A percentile compares a stretch with the other conserved stretches of the same genome.
Evolutionary conservation across 2,888 invertebrate species (phyloP).

Genomic region (Tolmerus cingulatus): DNA sequence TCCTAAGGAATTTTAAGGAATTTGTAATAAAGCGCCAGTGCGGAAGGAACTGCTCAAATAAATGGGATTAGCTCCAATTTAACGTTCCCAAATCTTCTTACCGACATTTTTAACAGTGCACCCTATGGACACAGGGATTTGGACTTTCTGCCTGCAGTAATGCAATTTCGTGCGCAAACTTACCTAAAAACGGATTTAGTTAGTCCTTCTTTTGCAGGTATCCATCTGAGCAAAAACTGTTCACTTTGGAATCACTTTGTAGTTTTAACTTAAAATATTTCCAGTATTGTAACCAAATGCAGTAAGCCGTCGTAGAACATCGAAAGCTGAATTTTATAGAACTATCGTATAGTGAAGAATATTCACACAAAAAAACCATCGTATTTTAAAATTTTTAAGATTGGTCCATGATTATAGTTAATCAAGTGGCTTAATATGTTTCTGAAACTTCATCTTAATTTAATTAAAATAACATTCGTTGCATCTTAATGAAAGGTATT

Average conservation of each 20-base stretch:
- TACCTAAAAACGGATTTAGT: neutral
- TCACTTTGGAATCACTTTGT: neutral
- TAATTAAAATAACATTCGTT: too few species aligned
- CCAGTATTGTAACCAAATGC: too few species aligned
- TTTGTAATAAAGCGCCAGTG: slow-evolving; percentile 2
- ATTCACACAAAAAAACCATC: too few species aligned
- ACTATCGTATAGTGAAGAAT: too few species aligned
- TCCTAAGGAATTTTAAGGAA: neutral
- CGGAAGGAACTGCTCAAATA: slow-evolving; percentile 9
- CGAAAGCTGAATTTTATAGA: too few species aligned
- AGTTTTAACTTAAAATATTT: neutral
- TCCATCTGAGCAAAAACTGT: neutral
- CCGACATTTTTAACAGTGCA: neutral
- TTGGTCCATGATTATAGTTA: too few species aligned
- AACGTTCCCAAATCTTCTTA: neutral
- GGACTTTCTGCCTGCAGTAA: neutral
- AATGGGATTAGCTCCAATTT: slow-evolving; percentile 21
- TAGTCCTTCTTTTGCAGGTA: neutral
- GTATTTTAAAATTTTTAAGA: too few species aligned
- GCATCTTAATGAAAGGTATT: too few species aligned
- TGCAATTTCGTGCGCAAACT: neutral
- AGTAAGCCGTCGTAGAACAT: too few species aligned
- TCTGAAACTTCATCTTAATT: too few species aligned
- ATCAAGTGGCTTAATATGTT: too few species aligned
- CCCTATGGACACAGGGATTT: neutral